phyloP scores from a whole-genome alignment of 2,113 vertebrate genomes.

The Menura novaehollandiae region DNA sequence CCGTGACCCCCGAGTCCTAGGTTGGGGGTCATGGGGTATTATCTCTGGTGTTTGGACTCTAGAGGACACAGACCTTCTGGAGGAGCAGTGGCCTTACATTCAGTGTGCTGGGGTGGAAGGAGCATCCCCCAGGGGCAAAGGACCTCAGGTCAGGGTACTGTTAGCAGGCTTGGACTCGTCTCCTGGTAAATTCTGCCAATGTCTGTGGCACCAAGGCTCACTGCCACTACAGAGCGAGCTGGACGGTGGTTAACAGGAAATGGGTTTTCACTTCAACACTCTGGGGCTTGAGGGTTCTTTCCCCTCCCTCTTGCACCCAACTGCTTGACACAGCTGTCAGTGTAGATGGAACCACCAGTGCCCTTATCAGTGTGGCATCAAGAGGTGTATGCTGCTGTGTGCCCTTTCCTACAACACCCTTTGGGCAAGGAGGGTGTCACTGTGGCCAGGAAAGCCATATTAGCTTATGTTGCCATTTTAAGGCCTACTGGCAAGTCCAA shows the following conservation, averaged over 20 bases:
- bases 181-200: not conserved
- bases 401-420: not conserved
- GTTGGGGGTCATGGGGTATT: not conserved
- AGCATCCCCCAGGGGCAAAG: not conserved
- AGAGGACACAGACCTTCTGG: rapidly evolving
- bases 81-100: not conserved
- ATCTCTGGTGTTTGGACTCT: rapidly evolving
- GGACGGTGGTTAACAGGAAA: not conserved
- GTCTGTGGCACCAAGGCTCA: not conserved
- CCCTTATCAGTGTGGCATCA: slow-evolving; percentile 2
- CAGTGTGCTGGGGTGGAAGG: not conserved
- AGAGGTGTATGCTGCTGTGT: slow-evolving; percentile 16
- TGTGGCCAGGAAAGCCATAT: not conserved
- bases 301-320: not conserved
- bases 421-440: slow-evolving; percentile 13
- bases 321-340: slow-evolving; percentile 12
- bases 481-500: not conserved
- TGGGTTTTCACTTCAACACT: not conserved
- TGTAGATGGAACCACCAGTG: not conserved
- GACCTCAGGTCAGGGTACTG: not conserved
- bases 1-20: not conserved
- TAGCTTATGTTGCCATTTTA: not conserved
- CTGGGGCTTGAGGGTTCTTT: not conserved
- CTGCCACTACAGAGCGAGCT: rapidly evolving
- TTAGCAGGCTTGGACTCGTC: rapidly evolving